Evolutionary conservation across 2,888 invertebrate species (phyloP).

Genomic region (Serripes groenlandicus): DNA sequence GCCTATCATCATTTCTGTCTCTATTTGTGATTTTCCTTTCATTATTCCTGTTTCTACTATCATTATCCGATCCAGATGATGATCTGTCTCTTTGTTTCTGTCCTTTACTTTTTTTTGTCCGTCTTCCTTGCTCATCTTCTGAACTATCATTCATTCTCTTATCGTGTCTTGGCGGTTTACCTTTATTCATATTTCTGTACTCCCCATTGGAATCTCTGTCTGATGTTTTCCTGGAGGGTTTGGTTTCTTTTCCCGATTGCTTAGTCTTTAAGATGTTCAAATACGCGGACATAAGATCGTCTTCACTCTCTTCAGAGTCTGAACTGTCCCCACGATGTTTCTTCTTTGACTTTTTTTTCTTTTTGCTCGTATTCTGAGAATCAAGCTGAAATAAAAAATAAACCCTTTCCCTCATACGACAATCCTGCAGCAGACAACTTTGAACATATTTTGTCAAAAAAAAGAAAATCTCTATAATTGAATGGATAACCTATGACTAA

Average conservation of each 20-base stretch:
- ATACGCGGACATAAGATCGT: constrained; percentile 82
- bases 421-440: too few relatives aligned
- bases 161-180: constrained; percentile 6
- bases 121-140: constrained; percentile 13
- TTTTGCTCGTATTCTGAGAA: constrained; percentile 84
- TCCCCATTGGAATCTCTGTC: constrained; percentile 14
- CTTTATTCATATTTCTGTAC: constrained; percentile 12
- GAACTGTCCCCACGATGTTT: constrained; percentile 63
- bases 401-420: neutral
- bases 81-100: neutral
- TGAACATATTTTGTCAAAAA: too few relatives aligned
- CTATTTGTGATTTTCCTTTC: neutral
- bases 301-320: constrained; percentile 73
- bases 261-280: constrained; percentile 81
- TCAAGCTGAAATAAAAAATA: constrained; percentile 37
- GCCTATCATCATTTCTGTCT: too few relatives aligned
- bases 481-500: too few relatives aligned
- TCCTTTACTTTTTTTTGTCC: neutral
- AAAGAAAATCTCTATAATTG: too few relatives aligned
- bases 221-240: neutral
- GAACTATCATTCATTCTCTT: neutral
- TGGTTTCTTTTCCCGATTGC: constrained; percentile 51
- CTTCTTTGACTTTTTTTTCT: constrained; percentile 85
- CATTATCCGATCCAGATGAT: neutral
- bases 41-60: constrained; percentile 7